Conservation (phyloP, 1,140 invertebrate genomes). For the Drosophila triauraria region DNA sequence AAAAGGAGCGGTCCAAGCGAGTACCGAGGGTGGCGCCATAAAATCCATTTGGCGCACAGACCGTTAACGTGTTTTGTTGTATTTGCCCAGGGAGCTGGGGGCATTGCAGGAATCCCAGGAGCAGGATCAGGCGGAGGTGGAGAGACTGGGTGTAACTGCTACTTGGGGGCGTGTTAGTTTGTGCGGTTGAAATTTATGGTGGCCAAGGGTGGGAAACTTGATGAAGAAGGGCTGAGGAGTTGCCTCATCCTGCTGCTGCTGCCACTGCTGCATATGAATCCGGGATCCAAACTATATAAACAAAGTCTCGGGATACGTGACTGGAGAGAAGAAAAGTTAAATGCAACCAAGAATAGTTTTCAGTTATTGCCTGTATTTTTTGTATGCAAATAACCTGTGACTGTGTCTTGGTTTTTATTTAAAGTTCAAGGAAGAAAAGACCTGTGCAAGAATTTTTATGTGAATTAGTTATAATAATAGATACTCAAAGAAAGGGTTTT, state of each 20-base stretch:
- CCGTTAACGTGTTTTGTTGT: slow-evolving; percentile 67
- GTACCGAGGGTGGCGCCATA: slow-evolving; percentile 55
- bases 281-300: slow-evolving; percentile 37
- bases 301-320: slow-evolving; percentile 37
- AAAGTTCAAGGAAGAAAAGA: not conserved
- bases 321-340: slow-evolving; percentile 11
- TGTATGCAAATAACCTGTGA: slow-evolving; percentile 21
- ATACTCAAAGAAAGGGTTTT: not conserved
- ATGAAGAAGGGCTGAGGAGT: slow-evolving; percentile 21
- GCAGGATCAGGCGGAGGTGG: not conserved
- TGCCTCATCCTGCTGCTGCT: too few species aligned
- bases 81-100: slow-evolving; percentile 18
- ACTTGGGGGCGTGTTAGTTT: slow-evolving; percentile 54
- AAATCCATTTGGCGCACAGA: slow-evolving; percentile 76
- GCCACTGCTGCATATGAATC: slow-evolving; percentile 15
- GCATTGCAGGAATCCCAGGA: slow-evolving; percentile 6
- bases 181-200: slow-evolving; percentile 65
- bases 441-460: not conserved
- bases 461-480: not conserved
- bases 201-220: slow-evolving; percentile 10
- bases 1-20: slow-evolving; percentile 16
- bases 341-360: slow-evolving; percentile 24
- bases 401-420: slow-evolving; percentile 10
- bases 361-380: slow-evolving; percentile 6
- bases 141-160: slow-evolving; percentile 19